A percentile compares a stretch with the other conserved stretches of the same genome.
Conservation (phyloP, 1,140 invertebrate genomes). For the Heliconius hermathena region DNA sequence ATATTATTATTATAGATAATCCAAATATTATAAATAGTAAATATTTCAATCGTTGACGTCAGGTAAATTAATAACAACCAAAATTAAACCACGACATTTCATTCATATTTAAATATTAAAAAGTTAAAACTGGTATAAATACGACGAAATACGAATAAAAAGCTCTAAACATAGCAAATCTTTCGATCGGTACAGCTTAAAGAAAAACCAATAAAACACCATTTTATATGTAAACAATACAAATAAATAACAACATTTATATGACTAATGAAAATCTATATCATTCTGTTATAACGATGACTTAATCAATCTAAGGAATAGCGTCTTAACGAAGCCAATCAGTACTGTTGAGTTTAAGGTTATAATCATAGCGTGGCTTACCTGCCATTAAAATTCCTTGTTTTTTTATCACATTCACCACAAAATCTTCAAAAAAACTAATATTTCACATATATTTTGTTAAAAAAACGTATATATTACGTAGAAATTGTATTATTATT, state of each 20-base stretch:
- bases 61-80: too few relatives aligned
- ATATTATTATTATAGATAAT: too few relatives aligned
- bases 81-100: not conserved
- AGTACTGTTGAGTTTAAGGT: constrained; percentile 1
- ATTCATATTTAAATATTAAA: not conserved
- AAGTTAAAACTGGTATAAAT: not conserved
- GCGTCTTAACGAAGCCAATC: constrained; percentile 12
- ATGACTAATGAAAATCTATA: not conserved
- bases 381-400: not conserved
- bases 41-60: too few relatives aligned
- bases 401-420: not conserved
- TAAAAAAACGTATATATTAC: not conserved
- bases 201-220: not conserved
- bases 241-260: not conserved
- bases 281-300: not conserved
- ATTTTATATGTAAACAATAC: not conserved
- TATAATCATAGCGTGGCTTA: constrained; percentile 10
- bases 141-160: not conserved
- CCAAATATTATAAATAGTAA: too few relatives aligned
- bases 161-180: not conserved
- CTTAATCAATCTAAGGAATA: constrained; percentile 11
- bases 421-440: not conserved
- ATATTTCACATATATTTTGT: not conserved
- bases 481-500: constrained; percentile 62
- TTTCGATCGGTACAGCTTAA: not conserved